Base-by-base conservation (phyloP, 2,888 invertebrate genomes). In the Ophioninae sp. region DNA sequence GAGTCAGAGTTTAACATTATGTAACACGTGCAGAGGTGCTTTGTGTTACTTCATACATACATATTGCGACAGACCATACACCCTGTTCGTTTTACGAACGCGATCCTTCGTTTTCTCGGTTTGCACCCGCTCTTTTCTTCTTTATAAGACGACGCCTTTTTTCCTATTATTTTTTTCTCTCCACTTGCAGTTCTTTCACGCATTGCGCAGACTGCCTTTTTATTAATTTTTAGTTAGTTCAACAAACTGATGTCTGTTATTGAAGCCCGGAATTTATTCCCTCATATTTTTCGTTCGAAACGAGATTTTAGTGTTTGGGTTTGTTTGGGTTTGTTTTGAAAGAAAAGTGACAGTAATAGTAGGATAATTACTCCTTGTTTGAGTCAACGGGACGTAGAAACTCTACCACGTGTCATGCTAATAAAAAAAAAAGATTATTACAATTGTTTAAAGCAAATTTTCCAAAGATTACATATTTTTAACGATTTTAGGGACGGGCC, bases 21-120 rank as follows among this genome's bases (percentile, higher is more conserved):
- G 67, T 74, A 79, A 79, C 21, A 50, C 67, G 50, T 30, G 44
- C 39, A 13, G n/a, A 59, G 41, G 44, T 68, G 79, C 67, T n/a
- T 67, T 30, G 73, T 74, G 68, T 74, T 79, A 73, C 72, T 75
- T 56, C 75, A 75, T 67, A 79, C 41, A 30, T 30, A 30, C 30
- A 30, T 56, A 50, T 79, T 73, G 59, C 79, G 69, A 69, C 56
- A 76, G 10, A 65, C 50, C 21, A 20, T 56, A 50, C 69, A 76
- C 81, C 56, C 21, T 68, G 44, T 44, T 69, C 44, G 56, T 65
- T 76, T 69, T 10, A 69, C 21, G n/a, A 59, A 69, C 44, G 39
- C 41, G 37, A 64, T 69, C 50, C 21, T 68, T 59, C 41, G n/a
- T 65, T 69, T 67, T 10, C 62, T 59, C 67, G 30, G 39, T 30